A percentile compares a stretch with the other conserved stretches of the same genome.
Evolutionary conservation across 2,888 invertebrate species (phyloP).

Genomic region (Spodoptera picta): DNA sequence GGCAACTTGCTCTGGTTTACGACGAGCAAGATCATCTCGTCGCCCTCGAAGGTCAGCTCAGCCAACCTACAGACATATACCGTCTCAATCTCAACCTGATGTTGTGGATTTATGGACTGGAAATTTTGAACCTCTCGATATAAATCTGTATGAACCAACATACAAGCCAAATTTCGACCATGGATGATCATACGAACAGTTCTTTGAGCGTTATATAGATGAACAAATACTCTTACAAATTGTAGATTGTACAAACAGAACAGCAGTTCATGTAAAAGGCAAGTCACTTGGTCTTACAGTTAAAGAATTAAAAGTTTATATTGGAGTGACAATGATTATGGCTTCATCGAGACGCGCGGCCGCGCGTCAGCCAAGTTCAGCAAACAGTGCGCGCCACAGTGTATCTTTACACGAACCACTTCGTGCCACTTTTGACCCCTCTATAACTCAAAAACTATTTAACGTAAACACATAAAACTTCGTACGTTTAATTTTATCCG

Average conservation of each 20-base stretch:
- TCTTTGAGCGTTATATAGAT: too few relatives aligned
- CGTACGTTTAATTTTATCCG: too few relatives aligned
- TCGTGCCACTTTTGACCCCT: too few relatives aligned
- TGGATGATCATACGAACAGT: not conserved
- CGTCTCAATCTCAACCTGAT: conserved; percentile 4
- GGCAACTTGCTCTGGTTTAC: conserved; percentile 1
- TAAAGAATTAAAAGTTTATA: conserved; percentile 19
- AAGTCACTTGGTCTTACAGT: conserved; percentile 19
- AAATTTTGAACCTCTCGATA: conserved; percentile 1
- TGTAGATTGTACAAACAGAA: conserved; percentile 15
- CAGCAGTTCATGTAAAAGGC: conserved; percentile 13
- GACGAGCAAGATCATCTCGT: not conserved
- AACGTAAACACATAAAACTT: too few relatives aligned
- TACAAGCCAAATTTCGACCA: conserved; percentile 6
- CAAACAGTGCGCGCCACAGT: too few relatives aligned
- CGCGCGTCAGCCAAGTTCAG: too few relatives aligned
- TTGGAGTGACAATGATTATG: conserved; percentile 29
- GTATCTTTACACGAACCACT: too few relatives aligned
- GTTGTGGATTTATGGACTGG: conserved; percentile 1
- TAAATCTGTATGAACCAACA: conserved; percentile 9
- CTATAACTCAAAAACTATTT: too few relatives aligned
- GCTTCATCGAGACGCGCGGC: too few relatives aligned
- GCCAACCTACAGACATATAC: conserved; percentile 6
- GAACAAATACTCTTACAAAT: conserved; percentile 11
- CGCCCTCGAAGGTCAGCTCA: conserved; percentile 5